A percentile compares a stretch with the other conserved stretches of the same genome.
These are phyloP conservation scores for Pollachius pollachius DNA, from an alignment of 2,113 vertebrate genomes.

Conservation along the genomic window DNA sequence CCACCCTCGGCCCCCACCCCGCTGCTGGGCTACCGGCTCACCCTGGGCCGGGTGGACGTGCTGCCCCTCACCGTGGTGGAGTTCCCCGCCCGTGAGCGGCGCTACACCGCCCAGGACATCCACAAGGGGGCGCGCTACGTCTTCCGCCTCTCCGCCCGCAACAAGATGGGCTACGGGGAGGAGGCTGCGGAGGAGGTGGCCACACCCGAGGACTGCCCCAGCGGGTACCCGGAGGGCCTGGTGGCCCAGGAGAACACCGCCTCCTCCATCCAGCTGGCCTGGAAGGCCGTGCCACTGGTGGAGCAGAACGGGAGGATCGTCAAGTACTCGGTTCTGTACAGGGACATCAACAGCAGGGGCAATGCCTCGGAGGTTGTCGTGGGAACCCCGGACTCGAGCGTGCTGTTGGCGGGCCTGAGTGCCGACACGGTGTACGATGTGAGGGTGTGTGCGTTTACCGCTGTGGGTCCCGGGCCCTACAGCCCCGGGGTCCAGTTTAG, in stretches of 20 bases:
- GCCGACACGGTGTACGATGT: slow-evolving; percentile 95
- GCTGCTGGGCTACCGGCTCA: slow-evolving; percentile 89
- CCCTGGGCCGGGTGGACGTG: slow-evolving; percentile 85
- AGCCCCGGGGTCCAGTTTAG: slow-evolving; percentile 95
- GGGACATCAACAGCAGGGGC: slow-evolving; percentile 88
- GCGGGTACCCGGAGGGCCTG: slow-evolving; percentile 86
- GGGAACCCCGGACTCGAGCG: slow-evolving; percentile 76
- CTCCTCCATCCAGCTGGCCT: slow-evolving; percentile 78
- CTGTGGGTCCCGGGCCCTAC: slow-evolving; percentile 91
- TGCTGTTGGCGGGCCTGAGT: slow-evolving; percentile 88
- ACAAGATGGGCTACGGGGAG: slow-evolving; percentile 93
- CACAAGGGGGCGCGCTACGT: slow-evolving; percentile 87
- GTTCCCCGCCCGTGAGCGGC: slow-evolving; percentile 85
- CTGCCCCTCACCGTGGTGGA: slow-evolving; percentile 82
- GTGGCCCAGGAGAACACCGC: slow-evolving; percentile 79
- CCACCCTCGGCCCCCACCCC: slow-evolving; percentile 85
- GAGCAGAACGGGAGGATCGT: slow-evolving; percentile 86
- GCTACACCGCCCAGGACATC: slow-evolving; percentile 86
- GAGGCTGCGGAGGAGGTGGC: slow-evolving; percentile 87
- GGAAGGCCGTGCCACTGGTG: slow-evolving; percentile 85
- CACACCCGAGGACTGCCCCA: slow-evolving; percentile 83
- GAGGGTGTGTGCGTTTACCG: slow-evolving; percentile 92
- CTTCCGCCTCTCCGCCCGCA: slow-evolving; percentile 89
- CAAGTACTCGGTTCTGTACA: slow-evolving; percentile 88
- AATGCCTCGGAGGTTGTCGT: slow-evolving; percentile 84